phyloP scores from a whole-genome alignment of 2,888 invertebrate genomes.

The Cephus runcator region DNA sequence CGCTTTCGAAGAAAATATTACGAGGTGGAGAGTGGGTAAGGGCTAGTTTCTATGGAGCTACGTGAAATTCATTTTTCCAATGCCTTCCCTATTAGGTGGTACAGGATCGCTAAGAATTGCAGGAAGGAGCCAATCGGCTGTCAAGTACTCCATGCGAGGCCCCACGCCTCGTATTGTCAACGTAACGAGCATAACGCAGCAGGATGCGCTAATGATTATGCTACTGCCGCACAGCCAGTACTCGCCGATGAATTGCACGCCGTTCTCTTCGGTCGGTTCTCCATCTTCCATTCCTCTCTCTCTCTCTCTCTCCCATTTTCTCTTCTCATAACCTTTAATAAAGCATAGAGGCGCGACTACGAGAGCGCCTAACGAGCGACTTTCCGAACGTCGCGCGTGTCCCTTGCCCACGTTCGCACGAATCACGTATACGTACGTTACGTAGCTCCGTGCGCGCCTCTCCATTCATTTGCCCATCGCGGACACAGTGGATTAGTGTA shows the following conservation, averaged over 20 bases:
- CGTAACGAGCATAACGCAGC: constrained; percentile 44
- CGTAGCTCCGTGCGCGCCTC: constrained; percentile 9
- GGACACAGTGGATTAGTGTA: too few species aligned
- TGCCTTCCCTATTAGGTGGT: too few species aligned
- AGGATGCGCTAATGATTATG: constrained; percentile 48
- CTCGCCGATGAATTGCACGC: constrained; percentile 7
- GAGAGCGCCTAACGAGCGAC: too few species aligned
- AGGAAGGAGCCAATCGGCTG: constrained; percentile 39
- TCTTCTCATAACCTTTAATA: too few species aligned
- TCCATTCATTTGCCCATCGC: too few species aligned
- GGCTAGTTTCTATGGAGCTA: background rate
- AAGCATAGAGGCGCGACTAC: too few species aligned
- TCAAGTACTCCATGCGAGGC: constrained; percentile 29
- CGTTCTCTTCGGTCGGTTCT: background rate
- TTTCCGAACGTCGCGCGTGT: too few species aligned
- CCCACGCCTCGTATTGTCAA: constrained; percentile 36
- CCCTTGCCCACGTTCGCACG: too few species aligned
- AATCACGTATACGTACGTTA: background rate
- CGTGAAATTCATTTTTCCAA: constrained; percentile 18
- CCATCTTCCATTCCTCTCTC: background rate
- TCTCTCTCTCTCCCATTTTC: background rate
- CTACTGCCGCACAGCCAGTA: constrained; percentile 7
- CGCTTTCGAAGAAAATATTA: background rate
- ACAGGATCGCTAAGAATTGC: constrained; percentile 22
- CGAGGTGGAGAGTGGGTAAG: background rate